phyloP scores from a whole-genome alignment of 2,113 vertebrate genomes.

The Brachirus orientalis region DNA sequence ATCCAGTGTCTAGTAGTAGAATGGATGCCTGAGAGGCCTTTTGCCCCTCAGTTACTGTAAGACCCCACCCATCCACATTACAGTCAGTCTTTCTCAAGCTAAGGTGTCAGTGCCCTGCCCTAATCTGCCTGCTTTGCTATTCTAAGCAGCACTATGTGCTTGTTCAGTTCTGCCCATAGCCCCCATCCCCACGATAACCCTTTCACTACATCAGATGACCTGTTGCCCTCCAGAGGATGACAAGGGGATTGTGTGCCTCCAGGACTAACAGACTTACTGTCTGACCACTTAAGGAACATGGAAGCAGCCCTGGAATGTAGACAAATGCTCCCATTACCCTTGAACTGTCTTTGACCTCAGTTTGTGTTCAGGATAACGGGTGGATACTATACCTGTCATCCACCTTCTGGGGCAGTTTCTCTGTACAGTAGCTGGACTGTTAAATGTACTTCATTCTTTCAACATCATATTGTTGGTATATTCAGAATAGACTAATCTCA shows the following conservation, averaged over 20 bases:
- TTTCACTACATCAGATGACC: constrained; percentile 34
- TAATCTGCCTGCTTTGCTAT: constrained; percentile 48
- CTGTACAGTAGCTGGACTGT: constrained; percentile 4
- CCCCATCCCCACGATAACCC: constrained; percentile 3
- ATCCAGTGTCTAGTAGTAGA: constrained; percentile 9
- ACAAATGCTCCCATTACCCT: constrained; percentile 58
- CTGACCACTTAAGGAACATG: constrained; percentile 44
- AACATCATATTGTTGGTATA: not conserved
- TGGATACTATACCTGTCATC: constrained; percentile 45
- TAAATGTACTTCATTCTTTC: constrained; percentile 17
- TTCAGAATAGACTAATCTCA: no score
- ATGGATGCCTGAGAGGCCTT: constrained; percentile 20
- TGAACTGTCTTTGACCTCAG: constrained; percentile 60
- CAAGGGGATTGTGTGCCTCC: constrained; percentile 21
- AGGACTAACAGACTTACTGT: constrained; percentile 34
- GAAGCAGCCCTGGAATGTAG: constrained; percentile 64
- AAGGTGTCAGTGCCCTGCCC: constrained; percentile 35
- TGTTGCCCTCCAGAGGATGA: constrained; percentile 40
- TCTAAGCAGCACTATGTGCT: constrained; percentile 42
- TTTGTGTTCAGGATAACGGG: constrained; percentile 35
- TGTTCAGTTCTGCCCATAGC: not conserved
- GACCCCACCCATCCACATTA: not conserved
- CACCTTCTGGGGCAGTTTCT: constrained; percentile 23
- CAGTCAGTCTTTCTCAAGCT: constrained; percentile 30
- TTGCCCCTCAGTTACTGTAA: constrained; percentile 26